Conservation (phyloP, 2,113 vertebrate species). For the Sebastes schlegelii region DNA sequence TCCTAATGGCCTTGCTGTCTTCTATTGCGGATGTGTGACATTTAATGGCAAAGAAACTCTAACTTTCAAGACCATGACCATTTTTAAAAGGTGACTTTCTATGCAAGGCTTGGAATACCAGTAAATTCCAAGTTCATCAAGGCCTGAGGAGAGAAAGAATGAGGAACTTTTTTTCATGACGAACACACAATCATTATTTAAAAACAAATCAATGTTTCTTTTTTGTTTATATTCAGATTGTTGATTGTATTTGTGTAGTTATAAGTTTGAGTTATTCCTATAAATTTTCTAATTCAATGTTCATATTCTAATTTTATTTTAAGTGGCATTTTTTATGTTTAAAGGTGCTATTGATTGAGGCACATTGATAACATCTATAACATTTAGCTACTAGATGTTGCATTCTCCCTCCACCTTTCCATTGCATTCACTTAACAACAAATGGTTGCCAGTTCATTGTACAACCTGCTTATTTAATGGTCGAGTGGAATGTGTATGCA, state of each 20-base stretch:
- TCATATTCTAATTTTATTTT: background rate
- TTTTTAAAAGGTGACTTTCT: background rate
- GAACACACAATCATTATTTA: background rate
- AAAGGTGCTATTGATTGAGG: background rate
- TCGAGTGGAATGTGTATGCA: too few relatives aligned
- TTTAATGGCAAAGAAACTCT: background rate
- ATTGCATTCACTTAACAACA: too few relatives aligned
- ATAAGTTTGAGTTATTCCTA: background rate
- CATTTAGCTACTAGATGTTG: too few relatives aligned
- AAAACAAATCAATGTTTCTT: background rate
- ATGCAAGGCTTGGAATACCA: background rate
- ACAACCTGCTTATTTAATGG: too few relatives aligned
- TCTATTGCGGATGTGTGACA: constrained; percentile 27
- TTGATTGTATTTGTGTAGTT: background rate
- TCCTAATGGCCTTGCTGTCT: constrained; percentile 11
- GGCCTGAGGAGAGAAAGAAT: background rate
- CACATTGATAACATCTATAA: too few relatives aligned
- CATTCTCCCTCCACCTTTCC: too few relatives aligned
- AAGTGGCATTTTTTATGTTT: constrained; percentile 23
- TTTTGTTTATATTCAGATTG: background rate
- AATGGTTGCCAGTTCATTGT: too few relatives aligned
- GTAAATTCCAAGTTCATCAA: background rate
- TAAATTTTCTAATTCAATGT: background rate
- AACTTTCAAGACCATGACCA: background rate
- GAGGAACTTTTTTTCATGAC: background rate